These are phyloP conservation scores for Nannoperca australis DNA, from an alignment of 2,797 vertebrate species.

Conservation along the genomic window DNA sequence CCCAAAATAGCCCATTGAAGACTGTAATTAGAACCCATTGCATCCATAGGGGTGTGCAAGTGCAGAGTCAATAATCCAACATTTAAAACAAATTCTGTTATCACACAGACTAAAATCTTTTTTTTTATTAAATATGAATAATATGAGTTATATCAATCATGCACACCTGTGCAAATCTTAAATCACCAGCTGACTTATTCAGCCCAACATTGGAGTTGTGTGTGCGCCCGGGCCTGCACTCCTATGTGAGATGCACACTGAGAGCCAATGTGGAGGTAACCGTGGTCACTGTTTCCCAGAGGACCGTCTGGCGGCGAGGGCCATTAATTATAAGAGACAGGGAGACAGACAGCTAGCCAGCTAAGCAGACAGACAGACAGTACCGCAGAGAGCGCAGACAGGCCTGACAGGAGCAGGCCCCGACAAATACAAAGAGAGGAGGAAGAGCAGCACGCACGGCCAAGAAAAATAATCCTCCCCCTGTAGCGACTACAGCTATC, in stretches of 20 bases:
- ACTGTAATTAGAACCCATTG: not conserved
- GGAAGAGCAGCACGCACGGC: slow-evolving; percentile 71
- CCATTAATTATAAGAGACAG: slow-evolving; percentile 81
- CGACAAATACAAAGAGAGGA: slow-evolving; percentile 80
- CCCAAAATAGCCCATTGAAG: not conserved
- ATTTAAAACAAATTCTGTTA: not conserved
- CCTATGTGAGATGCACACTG: slow-evolving; percentile 59
- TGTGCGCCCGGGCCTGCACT: slow-evolving; percentile 42
- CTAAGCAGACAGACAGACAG: slow-evolving; percentile 72
- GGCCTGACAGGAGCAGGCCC: slow-evolving; percentile 79
- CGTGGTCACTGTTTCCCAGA: slow-evolving; percentile 75
- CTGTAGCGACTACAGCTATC: slow-evolving; percentile 54
- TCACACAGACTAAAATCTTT: not conserved
- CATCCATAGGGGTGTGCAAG: not conserved
- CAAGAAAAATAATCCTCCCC: slow-evolving; percentile 73
- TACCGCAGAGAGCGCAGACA: slow-evolving; percentile 84
- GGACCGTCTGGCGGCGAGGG: slow-evolving; percentile 73
- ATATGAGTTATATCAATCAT: not conserved
- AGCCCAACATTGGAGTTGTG: slow-evolving; percentile 1
- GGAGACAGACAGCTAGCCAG: slow-evolving; percentile 73
- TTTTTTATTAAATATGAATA: slow-evolving; percentile 4
- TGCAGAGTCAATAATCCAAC: not conserved
- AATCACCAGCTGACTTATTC: not conserved
- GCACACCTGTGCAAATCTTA: slow-evolving; percentile 20
- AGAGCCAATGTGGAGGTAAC: slow-evolving; percentile 70